phyloP scores from a whole-genome alignment of 2,113 vertebrate species.

The western clawed frog (Xenopus tropicalis) region DNA sequence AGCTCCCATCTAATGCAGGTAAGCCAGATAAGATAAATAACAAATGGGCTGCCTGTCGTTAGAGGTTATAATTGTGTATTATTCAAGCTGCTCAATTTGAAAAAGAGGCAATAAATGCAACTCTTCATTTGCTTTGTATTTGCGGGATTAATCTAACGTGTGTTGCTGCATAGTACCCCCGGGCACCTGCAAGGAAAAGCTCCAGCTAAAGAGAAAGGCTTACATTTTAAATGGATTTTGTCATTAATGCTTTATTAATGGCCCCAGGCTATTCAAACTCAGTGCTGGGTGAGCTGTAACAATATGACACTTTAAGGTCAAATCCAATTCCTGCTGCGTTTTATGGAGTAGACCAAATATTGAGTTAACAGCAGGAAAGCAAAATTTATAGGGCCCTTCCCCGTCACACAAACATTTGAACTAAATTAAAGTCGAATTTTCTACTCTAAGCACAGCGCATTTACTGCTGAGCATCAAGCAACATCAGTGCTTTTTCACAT shows the following conservation, averaged over 20 bases:
- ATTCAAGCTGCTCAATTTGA: conserved; percentile 36
- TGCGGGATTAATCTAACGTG: conserved; percentile 69
- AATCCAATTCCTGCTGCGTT: conserved; percentile 81
- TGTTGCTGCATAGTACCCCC: conserved; percentile 69
- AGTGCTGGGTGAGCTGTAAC: conserved; percentile 81
- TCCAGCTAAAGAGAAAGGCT: conserved; percentile 81
- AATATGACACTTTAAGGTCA: conserved; percentile 98
- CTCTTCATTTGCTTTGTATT: conserved; percentile 56
- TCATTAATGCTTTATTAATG: conserved; percentile 99
- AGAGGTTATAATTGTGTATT: conserved; percentile 53
- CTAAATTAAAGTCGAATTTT: conserved; percentile 63
- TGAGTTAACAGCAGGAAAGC: conserved; percentile 82
- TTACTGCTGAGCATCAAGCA: conserved; percentile 50
- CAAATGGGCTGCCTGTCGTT: conserved; percentile 19
- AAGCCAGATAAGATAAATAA: conserved; percentile 1
- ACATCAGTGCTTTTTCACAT: too few species aligned
- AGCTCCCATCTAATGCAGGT: neutral
- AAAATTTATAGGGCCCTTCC: conserved; percentile 66
- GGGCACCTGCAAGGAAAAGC: conserved; percentile 76
- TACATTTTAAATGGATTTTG: conserved; percentile 95
- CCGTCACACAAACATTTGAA: conserved; percentile 64
- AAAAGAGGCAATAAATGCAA: conserved; percentile 55
- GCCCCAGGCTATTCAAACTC: conserved; percentile 81
- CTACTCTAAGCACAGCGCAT: conserved; percentile 54
- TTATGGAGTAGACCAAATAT: conserved; percentile 80